A percentile compares a stretch with the other conserved stretches of the same genome.
Evolutionary conservation across 92 coral and sea anemone genomes (phyloP).

Genomic region (Zoanthus gigantus): DNA sequence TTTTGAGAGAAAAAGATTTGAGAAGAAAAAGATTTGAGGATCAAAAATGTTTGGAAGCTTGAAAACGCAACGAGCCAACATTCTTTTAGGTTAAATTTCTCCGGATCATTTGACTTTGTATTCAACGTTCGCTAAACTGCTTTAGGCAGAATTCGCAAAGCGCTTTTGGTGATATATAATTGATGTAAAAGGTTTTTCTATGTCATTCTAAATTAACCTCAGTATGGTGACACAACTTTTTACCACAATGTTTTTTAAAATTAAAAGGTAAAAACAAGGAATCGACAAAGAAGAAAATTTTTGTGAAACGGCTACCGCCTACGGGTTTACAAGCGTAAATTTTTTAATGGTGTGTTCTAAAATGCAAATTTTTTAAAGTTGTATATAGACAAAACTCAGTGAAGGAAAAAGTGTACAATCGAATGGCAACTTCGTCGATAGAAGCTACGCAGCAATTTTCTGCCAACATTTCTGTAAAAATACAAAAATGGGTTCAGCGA

Average conservation of each 20-base stretch:
- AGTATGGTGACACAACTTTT: not conserved
- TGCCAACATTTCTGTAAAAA: conserved; percentile 13
- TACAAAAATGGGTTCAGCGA: conserved; percentile 22
- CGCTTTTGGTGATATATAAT: not conserved
- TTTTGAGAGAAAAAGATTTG: not conserved
- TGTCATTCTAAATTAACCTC: not conserved
- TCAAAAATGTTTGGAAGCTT: not conserved
- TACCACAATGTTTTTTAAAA: not conserved
- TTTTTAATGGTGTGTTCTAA: conserved; percentile 16
- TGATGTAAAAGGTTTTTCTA: not conserved
- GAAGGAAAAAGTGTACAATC: not conserved
- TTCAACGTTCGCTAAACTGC: conserved; percentile 14
- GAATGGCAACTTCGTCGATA: conserved; percentile 27
- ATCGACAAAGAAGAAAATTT: not conserved
- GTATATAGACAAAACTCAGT: conserved; percentile 15
- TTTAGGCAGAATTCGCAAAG: conserved; percentile 1
- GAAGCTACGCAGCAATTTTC: not conserved
- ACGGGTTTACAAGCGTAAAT: not conserved
- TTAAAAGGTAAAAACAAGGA: not conserved
- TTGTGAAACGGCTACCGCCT: conserved; percentile 15
- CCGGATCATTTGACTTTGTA: not conserved
- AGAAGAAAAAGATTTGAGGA: not conserved
- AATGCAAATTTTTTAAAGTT: conserved; percentile 30
- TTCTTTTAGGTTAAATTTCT: not conserved
- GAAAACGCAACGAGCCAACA: conserved; percentile 1